These are phyloP conservation scores for Unio pictorum DNA, from an alignment of 2,888 invertebrate genomes.

Conservation along the genomic window DNA sequence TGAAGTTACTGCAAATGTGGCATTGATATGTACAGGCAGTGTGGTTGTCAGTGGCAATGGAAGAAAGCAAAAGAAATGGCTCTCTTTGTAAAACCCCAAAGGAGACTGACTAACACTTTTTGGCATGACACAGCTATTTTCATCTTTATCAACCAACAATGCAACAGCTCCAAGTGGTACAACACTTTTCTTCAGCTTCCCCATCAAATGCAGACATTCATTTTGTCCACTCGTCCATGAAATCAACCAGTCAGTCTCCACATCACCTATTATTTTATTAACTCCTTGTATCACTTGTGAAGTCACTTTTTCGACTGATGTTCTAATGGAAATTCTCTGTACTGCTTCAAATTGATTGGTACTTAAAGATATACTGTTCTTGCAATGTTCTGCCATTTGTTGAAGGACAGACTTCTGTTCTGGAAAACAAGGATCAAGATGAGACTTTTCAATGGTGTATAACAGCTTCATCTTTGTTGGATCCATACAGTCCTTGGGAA, in stretches of 20 bases:
- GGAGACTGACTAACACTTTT: slow-evolving; percentile 8
- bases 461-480: not conserved
- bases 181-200: slow-evolving; percentile 11
- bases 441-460: too few species aligned
- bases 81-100: slow-evolving; percentile 28
- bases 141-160: slow-evolving; percentile 1
- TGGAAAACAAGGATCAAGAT: too few species aligned
- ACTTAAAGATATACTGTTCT: too few species aligned
- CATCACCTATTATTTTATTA: not conserved
- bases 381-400: too few species aligned
- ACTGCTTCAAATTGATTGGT: too few species aligned
- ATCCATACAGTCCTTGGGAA: slow-evolving; percentile 17
- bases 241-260: slow-evolving; percentile 19
- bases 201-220: slow-evolving; percentile 2
- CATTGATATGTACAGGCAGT: slow-evolving; percentile 64
- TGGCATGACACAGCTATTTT: not conserved
- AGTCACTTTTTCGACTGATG: not conserved
- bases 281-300: not conserved
- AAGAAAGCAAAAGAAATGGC: slow-evolving; percentile 36
- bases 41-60: slow-evolving; percentile 55
- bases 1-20: slow-evolving; percentile 57
- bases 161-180: slow-evolving; percentile 33
- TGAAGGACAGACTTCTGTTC: too few species aligned
- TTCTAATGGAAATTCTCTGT: not conserved
- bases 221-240: slow-evolving; percentile 30